Evolutionary conservation across 1,140 invertebrate species (phyloP), one percentile per base, ranked within the genome.

Genomic region (Potamilus streckersoni): DNA sequence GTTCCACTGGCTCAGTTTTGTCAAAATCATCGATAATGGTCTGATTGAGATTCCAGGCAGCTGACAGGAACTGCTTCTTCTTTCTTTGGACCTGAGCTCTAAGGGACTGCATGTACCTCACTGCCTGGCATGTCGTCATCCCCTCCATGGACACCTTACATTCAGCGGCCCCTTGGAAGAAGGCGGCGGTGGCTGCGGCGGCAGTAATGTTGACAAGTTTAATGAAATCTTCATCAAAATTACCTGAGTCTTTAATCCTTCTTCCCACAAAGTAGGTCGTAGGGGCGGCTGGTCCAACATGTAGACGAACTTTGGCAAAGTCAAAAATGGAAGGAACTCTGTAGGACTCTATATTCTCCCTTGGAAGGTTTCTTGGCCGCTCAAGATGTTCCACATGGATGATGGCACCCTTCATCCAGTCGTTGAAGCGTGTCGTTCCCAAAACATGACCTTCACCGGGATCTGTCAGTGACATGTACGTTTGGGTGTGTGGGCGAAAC

Each of bases 31-130:
- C 80, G 0, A 58, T 15, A 5, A 84, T 59, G 0, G 65, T 64
- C 65, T 84, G 83, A 68, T 84, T 84, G n/a, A 84, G 73, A 60
- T 83, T 83, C 83, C 83, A 84, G 20, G 83, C 80, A 16, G 83
- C 83, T 13, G 83, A 84, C 31, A 84, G 57, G 23, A 76, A 74
- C 69, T 84, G 83, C 55, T 73, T 81, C 55, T 70, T 79, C 27
- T 69, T 73, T n/a, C 79, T 69, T 63, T 79, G 79, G 15, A 84
- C 79, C 19, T 84, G 81, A 84, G 83, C 38, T 11, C 38, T 49
- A 49, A 49, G 38, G 38, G 38, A 4, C 38, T 49, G 38, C 38
- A 49, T 49, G 73, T 84, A 84, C 15, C 73, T 71, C 11, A 84
- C 68, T 14, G 81, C 81, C 70, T 84, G 80, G 23, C 71, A 69